phyloP scores from a whole-genome alignment of 2,797 vertebrate species.

The Etheostoma perlongum region DNA sequence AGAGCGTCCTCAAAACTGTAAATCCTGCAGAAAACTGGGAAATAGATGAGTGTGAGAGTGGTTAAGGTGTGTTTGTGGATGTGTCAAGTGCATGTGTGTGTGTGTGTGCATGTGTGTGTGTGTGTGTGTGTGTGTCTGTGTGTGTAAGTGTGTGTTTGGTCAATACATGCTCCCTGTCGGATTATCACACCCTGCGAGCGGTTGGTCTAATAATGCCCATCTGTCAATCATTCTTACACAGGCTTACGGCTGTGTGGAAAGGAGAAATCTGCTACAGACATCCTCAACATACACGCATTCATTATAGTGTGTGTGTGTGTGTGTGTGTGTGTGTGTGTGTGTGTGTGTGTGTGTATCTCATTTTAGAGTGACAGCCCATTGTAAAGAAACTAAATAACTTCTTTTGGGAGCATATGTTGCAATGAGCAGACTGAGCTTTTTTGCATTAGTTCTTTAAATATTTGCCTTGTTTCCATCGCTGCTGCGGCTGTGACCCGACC shows the following conservation, averaged over 20 bases:
- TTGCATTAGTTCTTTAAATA: slow-evolving; percentile 10
- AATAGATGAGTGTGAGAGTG: slow-evolving; percentile 22
- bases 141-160: slow-evolving; percentile 13
- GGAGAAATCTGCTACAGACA: slow-evolving; percentile 41
- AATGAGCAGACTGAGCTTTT: neutral
- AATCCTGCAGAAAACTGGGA: slow-evolving; percentile 22
- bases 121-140: slow-evolving; percentile 9
- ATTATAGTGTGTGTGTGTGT: slow-evolving; percentile 14
- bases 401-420: neutral
- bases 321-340: slow-evolving; percentile 3
- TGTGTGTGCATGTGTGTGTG: slow-evolving; percentile 7
- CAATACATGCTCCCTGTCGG: slow-evolving; percentile 18
- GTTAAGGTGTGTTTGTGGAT: neutral
- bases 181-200: slow-evolving; percentile 70
- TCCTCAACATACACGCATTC: slow-evolving; percentile 1
- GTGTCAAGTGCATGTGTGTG: neutral
- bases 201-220: slow-evolving; percentile 52
- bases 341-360: neutral
- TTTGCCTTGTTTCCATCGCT: slow-evolving; percentile 1
- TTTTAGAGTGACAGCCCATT: slow-evolving; percentile 6
- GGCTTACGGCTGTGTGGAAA: slow-evolving; percentile 66
- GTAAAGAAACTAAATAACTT: slow-evolving; percentile 9
- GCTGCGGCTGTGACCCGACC: neutral
- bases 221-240: slow-evolving; percentile 76
- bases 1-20: neutral